Conservation (phyloP, 2,888 invertebrate species). For the Tanytarsus gracilentus region DNA sequence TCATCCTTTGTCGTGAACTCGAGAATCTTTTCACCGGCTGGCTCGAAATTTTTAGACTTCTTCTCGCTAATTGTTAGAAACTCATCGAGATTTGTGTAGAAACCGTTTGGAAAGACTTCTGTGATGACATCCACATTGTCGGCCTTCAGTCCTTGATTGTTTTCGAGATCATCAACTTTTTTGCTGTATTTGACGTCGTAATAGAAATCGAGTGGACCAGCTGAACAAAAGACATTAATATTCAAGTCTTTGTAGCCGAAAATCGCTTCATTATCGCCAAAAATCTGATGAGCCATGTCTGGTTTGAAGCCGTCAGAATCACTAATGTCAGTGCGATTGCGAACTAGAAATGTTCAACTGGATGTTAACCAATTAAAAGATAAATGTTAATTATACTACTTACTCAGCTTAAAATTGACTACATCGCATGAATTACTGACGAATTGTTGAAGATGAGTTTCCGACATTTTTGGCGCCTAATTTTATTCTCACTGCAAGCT, state of each 20-base stretch:
- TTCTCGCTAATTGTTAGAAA: conserved; percentile 61
- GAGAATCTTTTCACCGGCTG: conserved; percentile 60
- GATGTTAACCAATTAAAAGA: not conserved
- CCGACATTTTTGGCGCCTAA: conserved; percentile 21
- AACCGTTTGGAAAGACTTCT: conserved; percentile 59
- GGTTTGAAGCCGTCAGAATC: conserved; percentile 63
- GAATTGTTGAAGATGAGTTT: conserved; percentile 31
- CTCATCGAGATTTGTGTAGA: conserved; percentile 58
- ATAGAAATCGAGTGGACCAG: conserved; percentile 71
- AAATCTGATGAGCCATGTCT: conserved; percentile 88
- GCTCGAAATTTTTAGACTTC: conserved; percentile 61
- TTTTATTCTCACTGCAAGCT: not conserved
- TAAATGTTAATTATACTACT: conserved; percentile 30
- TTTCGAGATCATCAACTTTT: conserved; percentile 52
- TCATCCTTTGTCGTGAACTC: conserved; percentile 48
- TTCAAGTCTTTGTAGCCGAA: conserved; percentile 84
- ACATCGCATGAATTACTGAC: conserved; percentile 39
- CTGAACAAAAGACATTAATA: conserved; percentile 70
- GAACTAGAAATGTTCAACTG: no score
- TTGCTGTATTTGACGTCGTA: conserved; percentile 64
- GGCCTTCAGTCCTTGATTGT: conserved; percentile 53
- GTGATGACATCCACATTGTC: conserved; percentile 66
- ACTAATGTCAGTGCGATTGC: conserved; percentile 54
- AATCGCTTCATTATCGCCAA: conserved; percentile 84
- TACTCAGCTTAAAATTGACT: conserved; percentile 42